A percentile compares a stretch with the other conserved stretches of the same genome.
Conservation (phyloP, 2,797 vertebrate species). For the Emydoidea blandingii region DNA sequence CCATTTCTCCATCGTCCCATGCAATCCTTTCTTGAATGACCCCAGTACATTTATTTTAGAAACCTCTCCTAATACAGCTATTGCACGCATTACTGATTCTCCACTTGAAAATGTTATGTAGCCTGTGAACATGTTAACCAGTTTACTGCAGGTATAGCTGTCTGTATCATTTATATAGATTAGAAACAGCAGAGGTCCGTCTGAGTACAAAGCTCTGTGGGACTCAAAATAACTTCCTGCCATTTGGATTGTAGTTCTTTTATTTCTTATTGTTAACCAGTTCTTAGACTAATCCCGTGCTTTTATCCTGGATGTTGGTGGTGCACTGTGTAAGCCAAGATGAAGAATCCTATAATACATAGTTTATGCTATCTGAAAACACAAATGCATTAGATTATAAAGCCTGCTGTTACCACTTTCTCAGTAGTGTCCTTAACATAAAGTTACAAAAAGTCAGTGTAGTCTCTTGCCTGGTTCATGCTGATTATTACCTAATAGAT, state of each 20-base stretch:
- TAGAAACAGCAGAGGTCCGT: slow-evolving; percentile 21
- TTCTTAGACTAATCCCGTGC: not conserved
- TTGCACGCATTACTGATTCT: not conserved
- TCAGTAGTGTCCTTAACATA: slow-evolving; percentile 5
- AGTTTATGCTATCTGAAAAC: slow-evolving; percentile 38
- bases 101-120: not conserved
- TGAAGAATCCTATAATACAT: slow-evolving; percentile 3
- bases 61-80: not conserved
- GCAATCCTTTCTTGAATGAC: slow-evolving; percentile 36
- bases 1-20: not conserved
- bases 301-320: not conserved
- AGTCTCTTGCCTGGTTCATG: not conserved
- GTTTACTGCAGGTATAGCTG: not conserved
- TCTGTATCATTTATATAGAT: not conserved
- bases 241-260: not conserved
- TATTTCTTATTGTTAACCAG: not conserved
- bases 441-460: not conserved
- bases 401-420: slow-evolving; percentile 36
- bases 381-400: slow-evolving; percentile 5
- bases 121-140: slow-evolving; percentile 7
- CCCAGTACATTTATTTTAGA: not conserved
- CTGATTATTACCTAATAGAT: slow-evolving; percentile 1
- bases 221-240: not conserved
- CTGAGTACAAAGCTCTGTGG: slow-evolving; percentile 9
- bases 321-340: not conserved